Conservation (phyloP, 2,888 invertebrate genomes). For the Sinelater perroti region DNA sequence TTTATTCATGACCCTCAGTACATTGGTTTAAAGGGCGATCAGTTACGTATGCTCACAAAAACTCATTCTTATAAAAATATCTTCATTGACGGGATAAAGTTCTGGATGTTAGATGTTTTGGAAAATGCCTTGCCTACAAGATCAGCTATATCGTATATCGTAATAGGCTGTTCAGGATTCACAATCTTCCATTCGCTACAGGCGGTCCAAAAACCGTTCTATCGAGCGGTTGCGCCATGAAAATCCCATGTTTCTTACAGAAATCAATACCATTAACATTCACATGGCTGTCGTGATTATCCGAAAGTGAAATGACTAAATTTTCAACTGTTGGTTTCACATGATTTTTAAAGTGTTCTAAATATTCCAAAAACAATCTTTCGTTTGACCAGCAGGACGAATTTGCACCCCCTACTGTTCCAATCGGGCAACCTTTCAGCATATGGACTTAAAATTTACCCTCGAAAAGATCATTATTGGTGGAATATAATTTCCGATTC, state of each 20-base stretch:
- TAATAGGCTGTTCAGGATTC: too few species aligned
- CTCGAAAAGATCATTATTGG: constrained; percentile 46
- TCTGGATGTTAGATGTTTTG: too few species aligned
- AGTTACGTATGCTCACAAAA: too few species aligned
- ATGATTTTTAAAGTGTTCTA: constrained; percentile 34
- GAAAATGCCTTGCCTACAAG: too few species aligned
- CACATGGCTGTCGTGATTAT: constrained; percentile 45
- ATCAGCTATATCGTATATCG: too few species aligned
- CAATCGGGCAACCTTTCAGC: constrained; percentile 41
- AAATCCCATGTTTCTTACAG: constrained; percentile 31
- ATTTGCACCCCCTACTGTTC: constrained; percentile 39
- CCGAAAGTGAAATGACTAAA: constrained; percentile 32
- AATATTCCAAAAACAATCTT: constrained; percentile 37
- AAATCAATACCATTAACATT: constrained; percentile 3
- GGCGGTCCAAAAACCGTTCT: too few species aligned
- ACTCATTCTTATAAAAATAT: too few species aligned
- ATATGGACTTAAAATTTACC: constrained; percentile 41
- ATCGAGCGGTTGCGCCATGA: too few species aligned
- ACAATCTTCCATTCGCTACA: too few species aligned
- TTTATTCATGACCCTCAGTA: too few species aligned
- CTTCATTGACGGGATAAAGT: too few species aligned
- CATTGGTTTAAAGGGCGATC: too few species aligned
- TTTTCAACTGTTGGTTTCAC: constrained; percentile 32
- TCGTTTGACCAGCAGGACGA: constrained; percentile 49
- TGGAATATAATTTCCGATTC: constrained; percentile 42